Conservation (phyloP, 2,888 invertebrate species). For the Leucania comma region DNA sequence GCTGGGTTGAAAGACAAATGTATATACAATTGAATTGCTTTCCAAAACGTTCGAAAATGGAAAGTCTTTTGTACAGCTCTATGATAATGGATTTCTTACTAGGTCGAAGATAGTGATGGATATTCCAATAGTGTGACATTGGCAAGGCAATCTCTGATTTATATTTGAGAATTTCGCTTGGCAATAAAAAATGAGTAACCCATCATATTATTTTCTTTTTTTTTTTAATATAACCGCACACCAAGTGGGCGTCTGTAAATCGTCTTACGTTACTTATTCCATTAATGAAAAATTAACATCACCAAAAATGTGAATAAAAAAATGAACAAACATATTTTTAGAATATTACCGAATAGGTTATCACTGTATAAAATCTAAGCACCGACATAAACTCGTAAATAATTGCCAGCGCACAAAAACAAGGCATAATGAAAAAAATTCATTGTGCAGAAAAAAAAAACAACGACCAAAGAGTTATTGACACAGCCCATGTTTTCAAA, state of each 20-base stretch:
- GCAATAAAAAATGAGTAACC: too few species aligned
- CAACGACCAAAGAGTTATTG: slow-evolving; percentile 76
- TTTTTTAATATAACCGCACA: too few species aligned
- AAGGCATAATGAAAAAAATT: slow-evolving; percentile 58
- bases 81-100: too few species aligned
- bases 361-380: slow-evolving; percentile 54
- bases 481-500: slow-evolving; percentile 72
- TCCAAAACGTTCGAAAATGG: too few species aligned
- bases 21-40: too few species aligned
- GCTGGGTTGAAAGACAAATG: too few species aligned
- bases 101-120: too few species aligned
- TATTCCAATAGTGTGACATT: too few species aligned
- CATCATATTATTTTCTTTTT: too few species aligned
- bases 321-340: slow-evolving; percentile 33
- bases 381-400: slow-evolving; percentile 55
- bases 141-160: too few species aligned
- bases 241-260: not conserved
- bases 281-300: not conserved
- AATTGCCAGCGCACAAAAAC: slow-evolving; percentile 60
- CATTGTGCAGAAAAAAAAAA: slow-evolving; percentile 67
- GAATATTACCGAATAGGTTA: slow-evolving; percentile 49
- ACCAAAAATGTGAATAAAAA: slow-evolving; percentile 18
- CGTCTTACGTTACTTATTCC: not conserved
- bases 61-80: too few species aligned
- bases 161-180: too few species aligned